A percentile compares a stretch with the other conserved stretches of the same genome.
phyloP scores from a whole-genome alignment of 2,113 vertebrate genomes.

The Opisthocomus hoazin region DNA sequence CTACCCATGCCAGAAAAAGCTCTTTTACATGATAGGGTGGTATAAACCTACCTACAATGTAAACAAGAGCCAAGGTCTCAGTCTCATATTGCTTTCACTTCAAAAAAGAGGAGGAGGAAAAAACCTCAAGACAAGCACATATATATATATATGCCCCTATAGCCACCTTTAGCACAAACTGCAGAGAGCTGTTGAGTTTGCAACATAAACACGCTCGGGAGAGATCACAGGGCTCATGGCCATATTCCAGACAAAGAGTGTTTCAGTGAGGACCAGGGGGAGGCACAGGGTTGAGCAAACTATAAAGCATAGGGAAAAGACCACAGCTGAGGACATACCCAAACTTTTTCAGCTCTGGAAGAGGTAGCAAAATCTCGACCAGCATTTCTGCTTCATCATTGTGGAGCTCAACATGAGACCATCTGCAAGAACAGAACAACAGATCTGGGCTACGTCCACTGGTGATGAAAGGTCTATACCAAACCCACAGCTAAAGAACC shows the following conservation, averaged over 20 bases:
- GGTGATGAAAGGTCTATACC: background rate
- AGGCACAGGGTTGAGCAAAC: background rate
- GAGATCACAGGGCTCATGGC: background rate
- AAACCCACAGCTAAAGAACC: background rate
- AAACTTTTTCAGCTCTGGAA: conserved; percentile 59
- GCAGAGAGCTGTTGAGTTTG: background rate
- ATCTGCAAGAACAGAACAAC: conserved; percentile 33
- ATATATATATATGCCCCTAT: background rate
- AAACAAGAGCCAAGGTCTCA: background rate
- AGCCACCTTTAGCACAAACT: background rate
- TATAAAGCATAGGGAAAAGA: background rate
- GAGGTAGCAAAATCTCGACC: background rate
- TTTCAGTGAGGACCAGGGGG: background rate
- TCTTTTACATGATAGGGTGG: background rate
- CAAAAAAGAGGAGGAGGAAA: background rate
- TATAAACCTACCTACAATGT: background rate
- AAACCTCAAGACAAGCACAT: background rate
- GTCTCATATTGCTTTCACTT: background rate
- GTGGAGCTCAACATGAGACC: conserved; percentile 50
- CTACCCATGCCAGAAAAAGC: background rate
- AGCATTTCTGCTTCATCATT: conserved; percentile 25
- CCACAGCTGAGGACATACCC: conserved; percentile 22
- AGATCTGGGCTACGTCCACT: background rate
- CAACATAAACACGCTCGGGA: background rate
- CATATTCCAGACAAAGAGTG: background rate